A percentile compares a stretch with the other conserved stretches of the same genome.
phyloP scores from a whole-genome alignment of 2,888 invertebrate genomes.

The Beris morrisii region DNA sequence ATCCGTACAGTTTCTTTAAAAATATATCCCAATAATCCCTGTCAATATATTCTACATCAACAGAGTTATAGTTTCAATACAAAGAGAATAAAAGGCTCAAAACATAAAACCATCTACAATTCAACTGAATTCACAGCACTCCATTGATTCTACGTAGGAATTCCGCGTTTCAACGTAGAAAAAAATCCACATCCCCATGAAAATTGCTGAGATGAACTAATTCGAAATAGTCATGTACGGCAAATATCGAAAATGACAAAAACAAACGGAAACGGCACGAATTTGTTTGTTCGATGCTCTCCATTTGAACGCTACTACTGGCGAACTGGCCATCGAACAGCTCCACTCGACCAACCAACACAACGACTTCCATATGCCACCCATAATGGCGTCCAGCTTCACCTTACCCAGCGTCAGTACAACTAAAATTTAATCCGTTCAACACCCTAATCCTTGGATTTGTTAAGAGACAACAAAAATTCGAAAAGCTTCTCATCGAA shows the following conservation, averaged over 20 bases:
- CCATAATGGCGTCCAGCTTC: constrained; percentile 24
- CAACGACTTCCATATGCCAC: constrained; percentile 21
- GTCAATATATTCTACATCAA: no score
- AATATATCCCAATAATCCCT: no score
- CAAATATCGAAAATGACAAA: constrained; percentile 36
- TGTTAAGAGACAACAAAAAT: constrained; percentile 16
- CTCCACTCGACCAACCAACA: constrained; percentile 6
- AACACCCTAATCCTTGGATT: constrained; percentile 24
- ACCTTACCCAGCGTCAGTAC: neutral
- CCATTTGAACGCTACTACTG: constrained; percentile 12
- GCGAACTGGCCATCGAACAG: neutral
- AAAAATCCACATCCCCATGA: constrained; percentile 1
- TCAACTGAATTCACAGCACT: no score
- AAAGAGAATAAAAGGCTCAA: no score
- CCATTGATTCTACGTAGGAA: no score
- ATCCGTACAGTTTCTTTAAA: no score
- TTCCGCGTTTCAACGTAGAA: no score
- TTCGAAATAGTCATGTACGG: constrained; percentile 39
- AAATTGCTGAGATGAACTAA: constrained; percentile 35
- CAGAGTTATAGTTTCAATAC: no score
- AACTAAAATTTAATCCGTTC: constrained; percentile 27
- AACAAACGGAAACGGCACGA: constrained; percentile 35
- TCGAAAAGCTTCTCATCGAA: no score
- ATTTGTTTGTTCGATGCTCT: constrained; percentile 32
- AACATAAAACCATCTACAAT: no score